Conservation (phyloP, 2,113 vertebrate genomes). For the Cranoglanis bouderius region DNA sequence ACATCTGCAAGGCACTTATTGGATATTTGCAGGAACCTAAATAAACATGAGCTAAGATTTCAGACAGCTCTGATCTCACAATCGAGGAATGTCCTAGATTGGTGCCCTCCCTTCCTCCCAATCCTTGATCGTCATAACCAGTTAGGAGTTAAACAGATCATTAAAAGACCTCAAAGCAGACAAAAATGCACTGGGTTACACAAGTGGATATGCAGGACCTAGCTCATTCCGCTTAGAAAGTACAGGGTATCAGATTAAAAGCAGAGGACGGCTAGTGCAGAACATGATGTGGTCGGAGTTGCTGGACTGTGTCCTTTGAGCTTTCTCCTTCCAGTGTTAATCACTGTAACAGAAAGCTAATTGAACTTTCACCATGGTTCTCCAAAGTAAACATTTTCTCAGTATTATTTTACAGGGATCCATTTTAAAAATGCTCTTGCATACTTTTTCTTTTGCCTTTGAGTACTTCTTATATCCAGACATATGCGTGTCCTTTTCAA, state of each 20-base stretch:
- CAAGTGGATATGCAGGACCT: constrained; percentile 63
- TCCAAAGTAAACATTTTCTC: constrained; percentile 26
- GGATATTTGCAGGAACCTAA: constrained; percentile 60
- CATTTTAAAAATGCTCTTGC: neutral
- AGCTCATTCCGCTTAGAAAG: constrained; percentile 71
- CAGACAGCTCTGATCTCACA: constrained; percentile 59
- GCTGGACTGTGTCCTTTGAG: constrained; percentile 53
- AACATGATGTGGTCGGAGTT: constrained; percentile 48
- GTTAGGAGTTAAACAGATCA: constrained; percentile 49
- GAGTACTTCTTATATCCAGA: constrained; percentile 15
- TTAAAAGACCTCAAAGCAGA: constrained; percentile 38
- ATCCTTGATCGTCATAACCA: constrained; percentile 46
- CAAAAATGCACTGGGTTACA: constrained; percentile 63
- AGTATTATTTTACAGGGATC: constrained; percentile 12
- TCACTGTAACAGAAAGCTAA: constrained; percentile 56
- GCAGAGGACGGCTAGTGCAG: constrained; percentile 35
- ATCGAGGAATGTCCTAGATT: constrained; percentile 51
- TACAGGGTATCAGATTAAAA: constrained; percentile 72
- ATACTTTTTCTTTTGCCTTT: neutral
- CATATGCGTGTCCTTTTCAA: neutral
- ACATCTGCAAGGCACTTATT: constrained; percentile 58
- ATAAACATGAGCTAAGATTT: constrained; percentile 65
- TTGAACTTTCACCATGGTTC: constrained; percentile 27
- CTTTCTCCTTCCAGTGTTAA: constrained; percentile 57
- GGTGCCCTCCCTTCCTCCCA: constrained; percentile 44